These are phyloP conservation scores for Melopsittacus undulatus DNA, from an alignment of 2,797 vertebrate genomes.

Conservation along the genomic window DNA sequence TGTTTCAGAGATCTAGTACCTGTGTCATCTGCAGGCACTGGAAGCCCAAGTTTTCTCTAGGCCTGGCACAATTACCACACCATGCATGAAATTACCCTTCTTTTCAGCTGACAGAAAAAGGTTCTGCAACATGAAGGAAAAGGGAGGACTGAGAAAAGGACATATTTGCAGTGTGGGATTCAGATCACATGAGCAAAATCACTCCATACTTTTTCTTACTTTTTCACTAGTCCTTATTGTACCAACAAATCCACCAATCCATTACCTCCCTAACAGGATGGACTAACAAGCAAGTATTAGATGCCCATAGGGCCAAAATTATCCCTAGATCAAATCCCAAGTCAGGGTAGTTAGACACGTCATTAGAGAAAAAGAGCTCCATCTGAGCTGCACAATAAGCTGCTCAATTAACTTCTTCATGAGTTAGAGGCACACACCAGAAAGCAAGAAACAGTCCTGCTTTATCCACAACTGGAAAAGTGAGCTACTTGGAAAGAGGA, in stretches of 20 bases:
- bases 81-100: not conserved
- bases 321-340: not conserved
- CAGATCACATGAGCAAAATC: not conserved
- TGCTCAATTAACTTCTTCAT: rapidly evolving
- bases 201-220: not conserved
- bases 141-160: not conserved
- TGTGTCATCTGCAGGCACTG: not conserved
- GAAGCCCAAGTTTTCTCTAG: not conserved
- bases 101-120: not conserved
- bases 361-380: not conserved
- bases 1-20: not conserved
- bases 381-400: not conserved
- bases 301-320: not conserved
- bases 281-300: not conserved
- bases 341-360: not conserved
- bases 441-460: not conserved
- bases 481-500: not conserved
- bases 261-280: not conserved
- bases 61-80: not conserved
- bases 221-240: not conserved
- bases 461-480: not conserved
- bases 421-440: not conserved
- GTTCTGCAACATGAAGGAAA: not conserved
- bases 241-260: not conserved
- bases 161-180: not conserved